Evolutionary conservation across 2,797 vertebrate species (phyloP), one percentile per base, ranked within the genome.

Genomic region (Pogonophryne albipinna): DNA sequence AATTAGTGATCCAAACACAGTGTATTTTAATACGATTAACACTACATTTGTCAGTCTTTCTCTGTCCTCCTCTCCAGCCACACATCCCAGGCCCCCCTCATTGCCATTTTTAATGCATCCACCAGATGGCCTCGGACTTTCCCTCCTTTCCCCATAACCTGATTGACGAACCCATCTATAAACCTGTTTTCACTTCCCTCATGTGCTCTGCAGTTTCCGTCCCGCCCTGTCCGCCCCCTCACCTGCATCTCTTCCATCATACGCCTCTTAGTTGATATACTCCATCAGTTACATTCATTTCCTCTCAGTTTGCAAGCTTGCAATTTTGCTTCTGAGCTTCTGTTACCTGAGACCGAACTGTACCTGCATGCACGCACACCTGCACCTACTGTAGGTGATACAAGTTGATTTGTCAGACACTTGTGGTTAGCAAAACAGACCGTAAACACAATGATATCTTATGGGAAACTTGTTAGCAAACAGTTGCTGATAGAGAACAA

Each of bases 391-490:
- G 52, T 8, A 11, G 17, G 8, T 38, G 6, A 38, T 38, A 38
- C 9, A 7, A 16, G 60, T 58, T 55, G 17, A 42, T 72, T 65
- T 13, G n/a, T 44, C n/a, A n/a, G n/a, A n/a, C n/a, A n/a, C n/a
- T n/a, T n/a, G n/a, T n/a, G n/a, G n/a, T n/a, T n/a, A n/a, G n/a
- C n/a, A n/a, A n/a, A 51, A 65, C 51, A 65, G 19, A 6, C 42
- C 65, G 38, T 66, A 12, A 67, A 78, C 66, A 55, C 42, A 62
- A 44, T 49, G 11, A 42, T 53, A 52, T 55, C 42, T 51, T 61
- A 34, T 8, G n/a, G n/a, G 17, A 65, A 34, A 58, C 4, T 9
- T 41, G 13, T 64, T 73, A 14, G 10, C 20, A 45, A 66, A 52
- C 38, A 10, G 45, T 31, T 62, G 19, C 38, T 66, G 49, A 73